Evolutionary conservation across 2,888 invertebrate genomes (phyloP), one percentile per base, ranked within the genome.

Genomic region (Ennomos fuscantarius): DNA sequence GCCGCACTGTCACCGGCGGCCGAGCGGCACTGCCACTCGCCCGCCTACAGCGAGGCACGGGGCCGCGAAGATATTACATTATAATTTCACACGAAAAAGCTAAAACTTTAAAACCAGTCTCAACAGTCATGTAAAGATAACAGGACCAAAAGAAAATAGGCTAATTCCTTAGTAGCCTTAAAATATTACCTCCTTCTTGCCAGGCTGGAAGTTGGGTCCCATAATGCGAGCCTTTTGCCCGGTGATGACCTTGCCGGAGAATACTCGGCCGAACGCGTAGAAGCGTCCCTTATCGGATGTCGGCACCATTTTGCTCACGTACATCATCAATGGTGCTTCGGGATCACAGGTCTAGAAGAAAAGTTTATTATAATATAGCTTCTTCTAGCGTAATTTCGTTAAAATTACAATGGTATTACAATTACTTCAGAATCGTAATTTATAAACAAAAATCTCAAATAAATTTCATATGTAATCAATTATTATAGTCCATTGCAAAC

Each of bases 301-400:
- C 70, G 99, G 99, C 86, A 99, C 99, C 99, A 99, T 99, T 93
- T 99, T 99, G 47, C 99, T 99, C 71, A 99, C 95, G 95, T 99
- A 99, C 99, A 99, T 99, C 99, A 99, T 99, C 58, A 99, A 94
- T 11, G 99, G 99, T 41, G 97, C 99, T 72, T 98, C 96, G 10
- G 99, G 96, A 90, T 99, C 98, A 84, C 99, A 99, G 82, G 84
- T 96, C 95, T 97, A 71, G 37, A 48, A 41, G 8, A 8, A 3
- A 0, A 8, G 2, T 12, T 32, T 9, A 6, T 24, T 24, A 24
- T 32, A n/a, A n/a, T n/a, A 9, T 33, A 48, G 12, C 8, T 13
- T 41, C 24, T 6, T 24, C 24, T 24, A 6, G 24, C 24, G 24
- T 24, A 0, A 24, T 24, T 24, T 24, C 24, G 3, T 24, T 24